phyloP scores from a whole-genome alignment of 2,797 vertebrate genomes.

The Syngnathus rostellatus region DNA sequence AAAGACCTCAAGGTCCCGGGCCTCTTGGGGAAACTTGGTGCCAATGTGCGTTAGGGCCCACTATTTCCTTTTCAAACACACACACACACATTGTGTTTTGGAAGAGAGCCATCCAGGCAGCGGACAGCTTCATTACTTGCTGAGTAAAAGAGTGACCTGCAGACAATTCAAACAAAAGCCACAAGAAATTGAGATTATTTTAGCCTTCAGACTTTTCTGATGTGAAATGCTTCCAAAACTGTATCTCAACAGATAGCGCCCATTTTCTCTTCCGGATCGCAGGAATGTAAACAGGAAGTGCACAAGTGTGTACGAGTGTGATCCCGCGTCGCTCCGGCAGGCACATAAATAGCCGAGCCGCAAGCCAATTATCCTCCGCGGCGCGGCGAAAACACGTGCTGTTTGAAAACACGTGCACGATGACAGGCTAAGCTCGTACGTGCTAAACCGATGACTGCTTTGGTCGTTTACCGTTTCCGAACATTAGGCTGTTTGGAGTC shows the following conservation, averaged over 20 bases:
- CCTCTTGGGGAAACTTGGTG: slow-evolving; percentile 38
- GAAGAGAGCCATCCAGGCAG: slow-evolving; percentile 20
- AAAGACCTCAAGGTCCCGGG: slow-evolving; percentile 36
- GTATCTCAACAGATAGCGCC: neutral
- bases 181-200: too few species aligned
- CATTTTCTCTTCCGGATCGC: neutral
- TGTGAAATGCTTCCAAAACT: neutral
- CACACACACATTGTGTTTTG: slow-evolving; percentile 13
- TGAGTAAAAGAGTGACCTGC: slow-evolving; percentile 15
- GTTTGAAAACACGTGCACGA: neutral
- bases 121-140: slow-evolving; percentile 25
- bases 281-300: neutral
- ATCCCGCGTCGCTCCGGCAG: neutral
- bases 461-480: neutral
- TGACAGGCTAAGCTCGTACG: neutral
- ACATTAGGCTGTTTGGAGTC: neutral
- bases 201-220: too few species aligned
- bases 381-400: neutral
- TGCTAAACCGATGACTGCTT: neutral
- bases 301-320: neutral
- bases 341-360: neutral
- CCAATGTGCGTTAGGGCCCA: slow-evolving; percentile 32
- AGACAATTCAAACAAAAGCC: slow-evolving; percentile 15
- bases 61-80: slow-evolving; percentile 26
- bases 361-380: neutral